These are phyloP conservation scores for Homarus americanus DNA, from an alignment of 1,140 invertebrate genomes.

Conservation along the genomic window DNA sequence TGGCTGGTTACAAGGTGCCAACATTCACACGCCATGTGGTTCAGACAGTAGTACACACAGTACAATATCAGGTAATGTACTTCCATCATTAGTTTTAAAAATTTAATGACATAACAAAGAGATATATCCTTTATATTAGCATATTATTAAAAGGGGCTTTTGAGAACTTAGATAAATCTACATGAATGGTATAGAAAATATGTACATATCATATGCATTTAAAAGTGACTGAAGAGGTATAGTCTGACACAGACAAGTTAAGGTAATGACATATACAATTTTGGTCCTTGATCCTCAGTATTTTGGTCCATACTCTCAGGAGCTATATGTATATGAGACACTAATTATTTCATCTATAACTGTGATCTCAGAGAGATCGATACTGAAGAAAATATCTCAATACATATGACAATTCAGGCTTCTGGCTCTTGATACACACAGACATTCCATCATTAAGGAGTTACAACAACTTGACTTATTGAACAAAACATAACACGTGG, in stretches of 20 bases:
- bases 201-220: not conserved
- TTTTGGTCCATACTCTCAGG: slow-evolving; percentile 6
- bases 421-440: not conserved
- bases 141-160: not conserved
- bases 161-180: not conserved
- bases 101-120: not conserved
- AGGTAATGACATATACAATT: not conserved
- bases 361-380: not conserved
- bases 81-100: not conserved
- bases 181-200: not conserved
- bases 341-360: not conserved
- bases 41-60: no score
- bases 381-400: not conserved
- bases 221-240: not conserved
- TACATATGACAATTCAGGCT: not conserved
- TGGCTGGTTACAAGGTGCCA: no score
- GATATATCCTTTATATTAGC: not conserved
- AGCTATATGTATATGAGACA: not conserved
- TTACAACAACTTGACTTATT: not conserved
- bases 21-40: no score
- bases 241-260: not conserved
- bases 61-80: not conserved
- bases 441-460: not conserved
- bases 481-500: not conserved
- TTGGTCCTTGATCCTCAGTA: not conserved